Evolutionary conservation across 2,888 invertebrate species (phyloP).

Genomic region (Drosophila paramelanica): DNA sequence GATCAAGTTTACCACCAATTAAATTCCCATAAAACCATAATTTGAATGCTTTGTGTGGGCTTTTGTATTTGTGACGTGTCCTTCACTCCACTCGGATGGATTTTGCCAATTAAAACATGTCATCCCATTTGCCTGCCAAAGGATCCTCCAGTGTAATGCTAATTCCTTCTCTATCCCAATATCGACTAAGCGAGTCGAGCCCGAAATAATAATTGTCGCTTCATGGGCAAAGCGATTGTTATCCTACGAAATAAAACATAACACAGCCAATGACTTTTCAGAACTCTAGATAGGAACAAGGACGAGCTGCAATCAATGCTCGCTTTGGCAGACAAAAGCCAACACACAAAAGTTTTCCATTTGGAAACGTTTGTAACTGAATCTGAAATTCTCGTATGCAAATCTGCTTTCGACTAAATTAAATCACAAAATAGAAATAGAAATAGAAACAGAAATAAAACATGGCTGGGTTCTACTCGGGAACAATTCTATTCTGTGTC

Average conservation of each 20-base stretch:
- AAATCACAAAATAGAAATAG: conserved; percentile 27
- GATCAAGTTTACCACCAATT: conserved; percentile 33
- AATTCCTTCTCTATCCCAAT: conserved; percentile 24
- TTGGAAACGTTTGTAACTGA: conserved; percentile 52
- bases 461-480: conserved; percentile 19
- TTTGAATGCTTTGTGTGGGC: conserved; percentile 12
- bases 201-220: conserved; percentile 59
- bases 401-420: conserved; percentile 27
- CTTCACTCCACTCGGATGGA: conserved; percentile 1
- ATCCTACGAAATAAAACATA: conserved; percentile 24
- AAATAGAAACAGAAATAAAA: conserved; percentile 20
- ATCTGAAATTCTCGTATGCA: conserved; percentile 46
- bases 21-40: conserved; percentile 43
- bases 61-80: conserved; percentile 17
- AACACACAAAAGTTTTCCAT: conserved; percentile 44
- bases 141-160: conserved; percentile 43
- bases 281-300: background rate
- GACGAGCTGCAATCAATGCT: conserved; percentile 4
- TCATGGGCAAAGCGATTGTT: conserved; percentile 41
- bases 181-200: conserved; percentile 7
- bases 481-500: conserved; percentile 42
- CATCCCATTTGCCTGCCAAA: conserved; percentile 29
- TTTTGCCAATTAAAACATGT: conserved; percentile 43
- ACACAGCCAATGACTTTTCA: conserved; percentile 34
- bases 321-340: conserved; percentile 47